Percentiles rank a stretch among this genome's conserved stretches.
phyloP scores from a whole-genome alignment of 2,113 vertebrate genomes.

The Acrocephalus kingi region DNA sequence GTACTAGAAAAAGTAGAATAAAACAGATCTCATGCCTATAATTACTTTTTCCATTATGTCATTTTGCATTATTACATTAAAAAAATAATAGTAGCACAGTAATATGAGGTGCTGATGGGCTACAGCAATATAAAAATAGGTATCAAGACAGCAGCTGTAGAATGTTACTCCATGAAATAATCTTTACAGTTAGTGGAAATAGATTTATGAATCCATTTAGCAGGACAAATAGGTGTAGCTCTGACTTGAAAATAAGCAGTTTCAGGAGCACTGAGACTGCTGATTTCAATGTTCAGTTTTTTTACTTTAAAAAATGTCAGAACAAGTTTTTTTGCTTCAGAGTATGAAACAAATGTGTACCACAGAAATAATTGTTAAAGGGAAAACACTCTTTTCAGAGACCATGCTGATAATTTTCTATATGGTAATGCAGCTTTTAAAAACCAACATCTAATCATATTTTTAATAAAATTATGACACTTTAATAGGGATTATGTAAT shows the following conservation, averaged over 20 bases:
- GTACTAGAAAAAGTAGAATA: not conserved
- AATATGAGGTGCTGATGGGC: not conserved
- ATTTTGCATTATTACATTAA: constrained; percentile 4
- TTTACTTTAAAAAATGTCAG: not conserved
- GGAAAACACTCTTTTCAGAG: not conserved
- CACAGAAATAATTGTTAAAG: not conserved
- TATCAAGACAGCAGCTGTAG: not conserved
- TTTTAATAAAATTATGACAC: not conserved
- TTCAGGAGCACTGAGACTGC: not conserved
- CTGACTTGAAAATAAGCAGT: not conserved
- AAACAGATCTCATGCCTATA: constrained; percentile 6
- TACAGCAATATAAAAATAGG: not conserved
- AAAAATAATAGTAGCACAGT: not conserved
- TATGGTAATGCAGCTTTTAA: not conserved
- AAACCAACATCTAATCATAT: not conserved
- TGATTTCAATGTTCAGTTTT: not conserved
- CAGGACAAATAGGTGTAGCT: not conserved
- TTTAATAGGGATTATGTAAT: not conserved
- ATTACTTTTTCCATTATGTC: constrained; percentile 28
- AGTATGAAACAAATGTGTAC: not conserved
- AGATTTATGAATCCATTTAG: not conserved
- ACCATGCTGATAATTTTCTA: not conserved
- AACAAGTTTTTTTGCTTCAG: not conserved
- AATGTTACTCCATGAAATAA: not conserved
- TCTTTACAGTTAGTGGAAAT: not conserved